A percentile compares a stretch with the other conserved stretches of the same genome.
These are phyloP conservation scores for Cerastis leucographa DNA, from an alignment of 2,888 invertebrate species.

Conservation along the genomic window DNA sequence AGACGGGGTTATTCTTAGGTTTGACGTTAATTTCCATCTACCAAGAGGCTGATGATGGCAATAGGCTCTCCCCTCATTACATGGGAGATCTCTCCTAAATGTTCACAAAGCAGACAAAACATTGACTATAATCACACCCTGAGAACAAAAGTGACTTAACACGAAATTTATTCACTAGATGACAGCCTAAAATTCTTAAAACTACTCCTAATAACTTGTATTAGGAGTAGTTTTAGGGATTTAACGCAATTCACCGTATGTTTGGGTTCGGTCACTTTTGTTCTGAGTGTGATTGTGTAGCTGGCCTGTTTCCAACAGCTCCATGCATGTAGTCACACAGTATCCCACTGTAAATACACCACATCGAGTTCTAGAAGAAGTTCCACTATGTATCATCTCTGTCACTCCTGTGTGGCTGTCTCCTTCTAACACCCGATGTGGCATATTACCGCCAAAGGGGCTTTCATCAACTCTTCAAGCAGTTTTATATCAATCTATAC, in stretches of 20 bases:
- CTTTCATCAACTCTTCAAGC: neutral
- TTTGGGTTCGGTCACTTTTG: no score
- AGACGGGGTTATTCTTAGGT: no score
- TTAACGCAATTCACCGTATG: no score
- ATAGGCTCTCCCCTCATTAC: neutral
- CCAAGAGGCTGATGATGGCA: no score
- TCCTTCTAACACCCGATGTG: constrained; percentile 11
- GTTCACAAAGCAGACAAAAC: constrained; percentile 4
- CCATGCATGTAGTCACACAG: constrained; percentile 6
- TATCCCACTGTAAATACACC: neutral
- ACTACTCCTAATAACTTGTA: no score
- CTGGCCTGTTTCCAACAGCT: neutral
- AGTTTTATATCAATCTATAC: neutral
- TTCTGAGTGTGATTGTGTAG: neutral
- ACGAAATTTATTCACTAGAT: no score
- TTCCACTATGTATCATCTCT: neutral
- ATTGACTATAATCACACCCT: neutral
- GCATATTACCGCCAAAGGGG: neutral
- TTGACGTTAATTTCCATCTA: no score
- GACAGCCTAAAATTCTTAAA: no score
- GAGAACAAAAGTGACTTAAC: no score
- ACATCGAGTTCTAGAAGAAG: neutral
- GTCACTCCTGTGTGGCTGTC: neutral
- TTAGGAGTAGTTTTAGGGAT: no score
- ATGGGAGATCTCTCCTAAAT: neutral